Evolutionary conservation across 2,797 vertebrate species (phyloP).

Genomic region (Mormyrus hasselquistii): DNA sequence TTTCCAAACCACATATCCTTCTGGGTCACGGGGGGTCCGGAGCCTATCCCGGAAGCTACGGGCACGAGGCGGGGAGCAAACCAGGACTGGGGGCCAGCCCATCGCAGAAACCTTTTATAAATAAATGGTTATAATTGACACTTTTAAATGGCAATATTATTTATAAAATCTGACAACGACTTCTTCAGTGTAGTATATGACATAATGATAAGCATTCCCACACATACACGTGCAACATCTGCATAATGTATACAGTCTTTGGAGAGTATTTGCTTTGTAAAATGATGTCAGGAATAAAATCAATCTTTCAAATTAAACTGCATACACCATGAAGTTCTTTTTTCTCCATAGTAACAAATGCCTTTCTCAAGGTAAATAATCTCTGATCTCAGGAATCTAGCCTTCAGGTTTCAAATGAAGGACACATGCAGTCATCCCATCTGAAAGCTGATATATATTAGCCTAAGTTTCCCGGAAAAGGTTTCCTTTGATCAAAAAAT

Average conservation of each 20-base stretch:
- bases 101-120: too few relatives aligned
- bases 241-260: neutral
- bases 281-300: neutral
- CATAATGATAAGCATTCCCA: neutral
- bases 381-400: neutral
- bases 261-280: neutral
- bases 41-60: too few relatives aligned
- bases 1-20: too few relatives aligned
- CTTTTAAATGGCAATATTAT: neutral
- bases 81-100: too few relatives aligned
- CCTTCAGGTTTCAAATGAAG: neutral
- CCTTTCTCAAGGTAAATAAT: neutral
- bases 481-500: neutral
- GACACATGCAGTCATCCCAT: neutral
- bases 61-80: too few relatives aligned
- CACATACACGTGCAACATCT: neutral
- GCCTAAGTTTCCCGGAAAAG: neutral
- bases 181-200: neutral
- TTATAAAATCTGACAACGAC: neutral
- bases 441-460: neutral
- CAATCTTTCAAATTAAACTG: neutral
- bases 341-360: neutral
- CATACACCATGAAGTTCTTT: neutral
- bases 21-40: too few relatives aligned
- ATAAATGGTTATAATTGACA: too few relatives aligned